Evolutionary conservation across 2,113 vertebrate species (phyloP).

Genomic region (Sula dactylatra): DNA sequence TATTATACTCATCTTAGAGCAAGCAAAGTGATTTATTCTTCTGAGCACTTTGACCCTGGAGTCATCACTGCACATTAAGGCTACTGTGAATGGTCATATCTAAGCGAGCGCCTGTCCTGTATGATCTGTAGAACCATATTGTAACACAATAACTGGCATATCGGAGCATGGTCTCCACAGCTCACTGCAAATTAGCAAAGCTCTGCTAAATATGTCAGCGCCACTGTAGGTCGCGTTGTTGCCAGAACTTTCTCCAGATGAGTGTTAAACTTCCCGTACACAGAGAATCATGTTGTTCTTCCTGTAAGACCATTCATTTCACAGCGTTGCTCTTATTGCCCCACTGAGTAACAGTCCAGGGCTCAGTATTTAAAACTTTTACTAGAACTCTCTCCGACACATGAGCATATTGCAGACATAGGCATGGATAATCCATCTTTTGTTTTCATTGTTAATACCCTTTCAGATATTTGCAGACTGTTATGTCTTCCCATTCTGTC

Average conservation of each 20-base stretch:
- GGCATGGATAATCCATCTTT: background rate
- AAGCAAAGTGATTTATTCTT: background rate
- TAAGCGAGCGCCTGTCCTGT: background rate
- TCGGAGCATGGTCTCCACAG: background rate
- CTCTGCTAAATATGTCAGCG: background rate
- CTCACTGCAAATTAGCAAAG: background rate
- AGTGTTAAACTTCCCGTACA: background rate
- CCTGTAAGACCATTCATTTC: background rate
- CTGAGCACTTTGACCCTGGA: background rate
- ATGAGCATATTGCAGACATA: background rate
- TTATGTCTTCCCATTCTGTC: background rate
- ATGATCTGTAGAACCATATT: background rate
- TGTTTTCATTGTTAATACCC: background rate
- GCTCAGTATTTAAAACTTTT: background rate
- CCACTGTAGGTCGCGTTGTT: background rate
- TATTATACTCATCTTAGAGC: background rate
- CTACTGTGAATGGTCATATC: background rate
- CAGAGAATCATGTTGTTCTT: background rate
- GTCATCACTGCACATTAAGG: background rate
- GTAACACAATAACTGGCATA: background rate
- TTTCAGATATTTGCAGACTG: background rate
- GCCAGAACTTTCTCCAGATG: background rate
- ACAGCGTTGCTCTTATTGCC: background rate
- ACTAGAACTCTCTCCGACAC: background rate
- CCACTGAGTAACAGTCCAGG: background rate